Percentiles rank a stretch among this genome's conserved stretches.
These are phyloP conservation scores for Agelastica alni DNA, from an alignment of 2,888 invertebrate genomes.

Conservation along the genomic window DNA sequence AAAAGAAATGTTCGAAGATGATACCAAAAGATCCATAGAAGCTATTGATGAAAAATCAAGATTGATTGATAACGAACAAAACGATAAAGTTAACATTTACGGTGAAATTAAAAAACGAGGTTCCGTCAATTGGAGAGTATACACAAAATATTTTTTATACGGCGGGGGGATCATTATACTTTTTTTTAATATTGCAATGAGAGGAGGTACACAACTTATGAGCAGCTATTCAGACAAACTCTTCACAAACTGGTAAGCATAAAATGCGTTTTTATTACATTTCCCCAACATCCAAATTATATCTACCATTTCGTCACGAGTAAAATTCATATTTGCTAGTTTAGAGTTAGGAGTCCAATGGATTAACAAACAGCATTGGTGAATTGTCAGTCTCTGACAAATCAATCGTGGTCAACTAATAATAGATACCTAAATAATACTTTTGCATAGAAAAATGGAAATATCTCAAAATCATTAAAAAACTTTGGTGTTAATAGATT, in stretches of 20 bases:
- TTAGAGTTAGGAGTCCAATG: too few relatives aligned
- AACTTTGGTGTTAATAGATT: too few relatives aligned
- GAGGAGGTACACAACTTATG: constrained; percentile 33
- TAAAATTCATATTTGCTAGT: too few relatives aligned
- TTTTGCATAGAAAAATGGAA: too few relatives aligned
- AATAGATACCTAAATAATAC: too few relatives aligned
- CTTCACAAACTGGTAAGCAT: constrained; percentile 23
- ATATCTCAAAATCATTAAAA: too few relatives aligned
- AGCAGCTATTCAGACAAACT: constrained; percentile 39
- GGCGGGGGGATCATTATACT: constrained; percentile 39
- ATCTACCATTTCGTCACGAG: too few relatives aligned
- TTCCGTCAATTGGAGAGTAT: constrained; percentile 37
- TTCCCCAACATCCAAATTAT: too few relatives aligned
- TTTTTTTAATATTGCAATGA: constrained; percentile 29
- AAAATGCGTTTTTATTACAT: too few relatives aligned
- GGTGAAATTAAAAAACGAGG: constrained; percentile 40
- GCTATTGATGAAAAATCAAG: constrained; percentile 35
- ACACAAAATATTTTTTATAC: constrained; percentile 41
- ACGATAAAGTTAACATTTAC: constrained; percentile 36
- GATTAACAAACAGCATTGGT: too few relatives aligned
- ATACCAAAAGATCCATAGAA: constrained; percentile 31
- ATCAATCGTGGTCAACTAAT: too few relatives aligned
- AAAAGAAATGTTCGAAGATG: constrained; percentile 49
- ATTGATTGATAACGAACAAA: constrained; percentile 27
- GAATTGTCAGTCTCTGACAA: too few relatives aligned